phyloP scores from a whole-genome alignment of 35 echinoderm and acorn worm species.

The Holothuria glaberrima region DNA sequence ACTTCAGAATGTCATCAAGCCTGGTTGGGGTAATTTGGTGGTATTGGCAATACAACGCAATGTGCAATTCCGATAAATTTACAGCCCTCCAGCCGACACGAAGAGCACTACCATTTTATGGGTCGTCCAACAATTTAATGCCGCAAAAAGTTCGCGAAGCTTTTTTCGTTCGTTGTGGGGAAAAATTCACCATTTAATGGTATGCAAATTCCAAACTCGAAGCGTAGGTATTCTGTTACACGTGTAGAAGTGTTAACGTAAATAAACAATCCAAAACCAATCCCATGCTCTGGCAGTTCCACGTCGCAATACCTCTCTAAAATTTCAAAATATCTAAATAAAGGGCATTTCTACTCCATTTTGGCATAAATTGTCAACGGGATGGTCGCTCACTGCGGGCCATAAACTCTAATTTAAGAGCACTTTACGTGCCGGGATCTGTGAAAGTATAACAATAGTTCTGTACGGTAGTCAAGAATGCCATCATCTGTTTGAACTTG shows the following conservation, averaged over 20 bases:
- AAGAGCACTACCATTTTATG: slow-evolving; percentile 25
- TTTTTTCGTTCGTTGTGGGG: slow-evolving; percentile 7
- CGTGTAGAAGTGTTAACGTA: slow-evolving; percentile 38
- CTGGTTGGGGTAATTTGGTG: too few relatives aligned
- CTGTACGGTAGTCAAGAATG: neutral
- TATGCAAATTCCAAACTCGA: neutral
- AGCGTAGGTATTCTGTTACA: slow-evolving; percentile 35
- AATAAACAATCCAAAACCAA: slow-evolving; percentile 19
- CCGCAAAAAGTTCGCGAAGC: neutral
- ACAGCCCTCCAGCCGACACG: neutral
- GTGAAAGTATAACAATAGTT: neutral
- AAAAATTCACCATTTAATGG: neutral
- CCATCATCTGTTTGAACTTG: too few relatives aligned
- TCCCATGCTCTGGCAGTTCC: neutral
- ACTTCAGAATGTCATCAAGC: too few relatives aligned
- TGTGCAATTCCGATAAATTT: slow-evolving; percentile 2
- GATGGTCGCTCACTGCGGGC: neutral
- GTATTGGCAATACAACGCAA: too few relatives aligned
- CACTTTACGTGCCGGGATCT: slow-evolving; percentile 3
- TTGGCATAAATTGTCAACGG: slow-evolving; percentile 16
- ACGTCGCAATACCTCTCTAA: slow-evolving; percentile 4
- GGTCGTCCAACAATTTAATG: neutral
- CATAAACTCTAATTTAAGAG: slow-evolving; percentile 45
- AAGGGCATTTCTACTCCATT: slow-evolving; percentile 47
- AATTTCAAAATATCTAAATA: slow-evolving; percentile 51